phyloP scores from a whole-genome alignment of 2,797 vertebrate genomes.

The Huso huso region DNA sequence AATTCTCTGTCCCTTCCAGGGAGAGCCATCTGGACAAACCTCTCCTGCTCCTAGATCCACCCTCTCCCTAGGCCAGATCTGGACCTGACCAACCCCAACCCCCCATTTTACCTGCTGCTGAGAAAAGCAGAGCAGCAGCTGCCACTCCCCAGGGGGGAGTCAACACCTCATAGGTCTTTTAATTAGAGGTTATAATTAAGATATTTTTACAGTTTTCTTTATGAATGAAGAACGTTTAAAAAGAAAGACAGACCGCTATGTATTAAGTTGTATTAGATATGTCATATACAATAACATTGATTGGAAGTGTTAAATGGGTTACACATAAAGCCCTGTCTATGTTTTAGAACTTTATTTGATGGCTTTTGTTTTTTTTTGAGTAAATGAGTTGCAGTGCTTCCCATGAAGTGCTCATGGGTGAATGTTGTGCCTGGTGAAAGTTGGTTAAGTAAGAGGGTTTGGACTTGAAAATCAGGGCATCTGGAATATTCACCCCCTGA shows the following conservation, averaged over 20 bases:
- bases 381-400: no score
- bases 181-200: constrained; percentile 19
- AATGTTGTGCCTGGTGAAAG: background rate
- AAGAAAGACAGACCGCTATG: constrained; percentile 19
- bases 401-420: no score
- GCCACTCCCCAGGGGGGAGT: background rate
- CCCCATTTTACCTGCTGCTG: constrained; percentile 5
- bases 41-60: background rate
- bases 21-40: constrained; percentile 6
- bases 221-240: constrained; percentile 24
- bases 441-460: no score
- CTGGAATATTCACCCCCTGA: no score
- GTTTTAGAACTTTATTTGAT: background rate
- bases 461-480: no score
- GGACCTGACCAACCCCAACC: background rate
- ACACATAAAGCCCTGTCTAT: background rate
- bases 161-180: constrained; percentile 20
- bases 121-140: constrained; percentile 2
- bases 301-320: constrained; percentile 9
- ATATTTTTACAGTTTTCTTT: constrained; percentile 28
- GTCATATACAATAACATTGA: constrained; percentile 30
- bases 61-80: background rate
- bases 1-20: constrained; percentile 9
- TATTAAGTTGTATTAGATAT: constrained; percentile 20
- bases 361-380: no score